These are phyloP conservation scores for Anodontia alba DNA, from an alignment of 2,888 invertebrate species.

Conservation along the genomic window DNA sequence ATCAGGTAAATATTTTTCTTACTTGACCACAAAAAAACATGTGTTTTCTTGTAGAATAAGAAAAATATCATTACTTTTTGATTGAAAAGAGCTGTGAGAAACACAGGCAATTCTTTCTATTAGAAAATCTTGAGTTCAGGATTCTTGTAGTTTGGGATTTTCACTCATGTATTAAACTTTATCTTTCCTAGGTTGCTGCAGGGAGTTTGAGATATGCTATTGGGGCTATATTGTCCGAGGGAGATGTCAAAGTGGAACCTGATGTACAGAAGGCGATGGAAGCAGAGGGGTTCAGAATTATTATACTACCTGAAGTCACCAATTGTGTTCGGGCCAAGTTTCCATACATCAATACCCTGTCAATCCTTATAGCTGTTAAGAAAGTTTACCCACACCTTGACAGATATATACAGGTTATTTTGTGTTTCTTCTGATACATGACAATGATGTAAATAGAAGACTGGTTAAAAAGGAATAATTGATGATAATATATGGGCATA, in stretches of 20 bases:
- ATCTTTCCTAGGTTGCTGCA: slow-evolving; percentile 76
- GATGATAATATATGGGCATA: too few relatives aligned
- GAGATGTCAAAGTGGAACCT: slow-evolving; percentile 65
- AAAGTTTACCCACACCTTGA: slow-evolving; percentile 85
- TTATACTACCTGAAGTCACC: slow-evolving; percentile 84
- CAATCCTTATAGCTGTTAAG: slow-evolving; percentile 84
- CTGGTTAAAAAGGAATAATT: too few relatives aligned
- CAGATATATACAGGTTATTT: slow-evolving; percentile 85
- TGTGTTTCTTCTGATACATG: slow-evolving; percentile 48
- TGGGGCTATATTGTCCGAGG: slow-evolving; percentile 83
- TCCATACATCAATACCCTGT: slow-evolving; percentile 84
- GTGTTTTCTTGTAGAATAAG: too few relatives aligned
- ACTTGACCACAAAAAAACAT: too few relatives aligned
- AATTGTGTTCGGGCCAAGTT: slow-evolving; percentile 85
- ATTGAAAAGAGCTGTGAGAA: too few relatives aligned
- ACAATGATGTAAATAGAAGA: too few relatives aligned
- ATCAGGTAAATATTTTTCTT: too few relatives aligned
- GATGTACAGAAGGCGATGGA: slow-evolving; percentile 71
- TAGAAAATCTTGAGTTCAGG: too few relatives aligned
- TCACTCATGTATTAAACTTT: too few relatives aligned
- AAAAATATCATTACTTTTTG: too few relatives aligned
- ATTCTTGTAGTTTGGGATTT: too few relatives aligned
- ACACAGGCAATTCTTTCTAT: too few relatives aligned
- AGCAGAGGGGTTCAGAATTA: slow-evolving; percentile 83
- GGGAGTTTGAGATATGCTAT: slow-evolving; percentile 84